A percentile compares a stretch with the other conserved stretches of the same genome.
phyloP scores from a whole-genome alignment of 1,140 invertebrate species.

The Drosophila fuyamai region DNA sequence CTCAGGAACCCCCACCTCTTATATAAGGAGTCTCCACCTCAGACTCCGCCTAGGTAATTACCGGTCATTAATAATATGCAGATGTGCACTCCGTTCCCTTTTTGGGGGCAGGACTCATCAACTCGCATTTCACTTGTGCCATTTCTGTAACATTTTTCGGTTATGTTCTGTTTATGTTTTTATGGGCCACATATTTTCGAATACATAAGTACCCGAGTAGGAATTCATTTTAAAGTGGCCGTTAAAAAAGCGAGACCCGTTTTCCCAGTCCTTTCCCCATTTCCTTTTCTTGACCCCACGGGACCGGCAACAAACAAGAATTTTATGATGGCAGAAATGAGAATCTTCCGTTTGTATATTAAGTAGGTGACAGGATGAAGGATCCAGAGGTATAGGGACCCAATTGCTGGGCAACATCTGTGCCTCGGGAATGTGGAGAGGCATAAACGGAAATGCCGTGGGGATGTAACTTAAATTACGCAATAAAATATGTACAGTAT shows the following conservation, averaged over 20 bases:
- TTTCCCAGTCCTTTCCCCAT: slow-evolving; percentile 21
- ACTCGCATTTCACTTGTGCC: slow-evolving; percentile 59
- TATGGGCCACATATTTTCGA: slow-evolving; percentile 72
- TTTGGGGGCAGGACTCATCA: slow-evolving; percentile 1
- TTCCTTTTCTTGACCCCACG: slow-evolving; percentile 59
- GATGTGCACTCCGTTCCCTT: slow-evolving; percentile 51
- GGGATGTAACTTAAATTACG: slow-evolving; percentile 1
- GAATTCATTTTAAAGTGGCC: slow-evolving; percentile 66
- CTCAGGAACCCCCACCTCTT: slow-evolving; percentile 19
- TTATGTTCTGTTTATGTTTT: slow-evolving; percentile 76
- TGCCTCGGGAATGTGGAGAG: slow-evolving; percentile 4
- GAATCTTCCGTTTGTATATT: slow-evolving; percentile 56
- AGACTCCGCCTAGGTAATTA: slow-evolving; percentile 65
- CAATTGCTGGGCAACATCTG: slow-evolving; percentile 34
- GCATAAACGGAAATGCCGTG: slow-evolving; percentile 16
- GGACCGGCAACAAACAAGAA: slow-evolving; percentile 45
- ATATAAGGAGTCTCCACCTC: slow-evolving; percentile 15
- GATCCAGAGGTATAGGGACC: slow-evolving; percentile 13
- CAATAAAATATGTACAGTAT: background rate
- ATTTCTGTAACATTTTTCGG: slow-evolving; percentile 58
- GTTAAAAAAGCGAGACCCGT: slow-evolving; percentile 55
- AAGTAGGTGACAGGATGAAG: slow-evolving; percentile 52
- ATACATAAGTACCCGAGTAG: slow-evolving; percentile 43
- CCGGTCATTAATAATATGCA: slow-evolving; percentile 82
- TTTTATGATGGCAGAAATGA: slow-evolving; percentile 65